Percentiles rank a stretch among this genome's conserved stretches.
phyloP scores from a whole-genome alignment of 2,113 vertebrate genomes.

The Nipponia nippon region DNA sequence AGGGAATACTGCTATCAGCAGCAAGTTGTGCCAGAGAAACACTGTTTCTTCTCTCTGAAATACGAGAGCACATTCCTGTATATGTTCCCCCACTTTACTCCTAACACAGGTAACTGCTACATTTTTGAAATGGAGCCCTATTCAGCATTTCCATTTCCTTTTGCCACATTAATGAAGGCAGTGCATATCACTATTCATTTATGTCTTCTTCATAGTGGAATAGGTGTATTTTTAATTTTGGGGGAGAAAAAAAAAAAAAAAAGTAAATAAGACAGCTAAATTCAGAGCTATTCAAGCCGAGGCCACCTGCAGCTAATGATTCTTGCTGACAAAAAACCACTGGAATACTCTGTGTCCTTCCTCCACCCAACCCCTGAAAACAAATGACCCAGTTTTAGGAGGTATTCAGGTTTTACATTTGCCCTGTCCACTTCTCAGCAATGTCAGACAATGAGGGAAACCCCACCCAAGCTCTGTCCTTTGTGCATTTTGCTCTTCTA shows the following conservation, averaged over 20 bases:
- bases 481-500: neutral
- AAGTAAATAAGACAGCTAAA: neutral
- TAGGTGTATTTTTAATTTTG: neutral
- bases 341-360: neutral
- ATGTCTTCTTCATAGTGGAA: neutral
- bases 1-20: neutral
- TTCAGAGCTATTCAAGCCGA: neutral
- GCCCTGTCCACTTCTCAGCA: neutral
- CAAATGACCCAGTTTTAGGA: neutral
- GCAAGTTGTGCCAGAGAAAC: neutral
- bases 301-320: neutral
- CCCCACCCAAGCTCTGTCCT: neutral
- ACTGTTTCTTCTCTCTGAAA: neutral
- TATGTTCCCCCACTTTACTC: neutral
- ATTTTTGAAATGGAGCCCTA: neutral
- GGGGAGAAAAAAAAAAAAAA: neutral
- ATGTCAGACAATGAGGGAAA: neutral
- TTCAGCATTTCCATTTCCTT: neutral
- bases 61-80: neutral
- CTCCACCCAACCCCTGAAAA: neutral
- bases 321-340: neutral
- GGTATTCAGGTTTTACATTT: neutral
- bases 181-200: neutral
- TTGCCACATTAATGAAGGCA: neutral
- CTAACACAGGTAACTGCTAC: rapidly evolving